A percentile compares a stretch with the other conserved stretches of the same genome.
Evolutionary conservation across 2,888 invertebrate species (phyloP).

Genomic region (Megastigmus dorsalis): DNA sequence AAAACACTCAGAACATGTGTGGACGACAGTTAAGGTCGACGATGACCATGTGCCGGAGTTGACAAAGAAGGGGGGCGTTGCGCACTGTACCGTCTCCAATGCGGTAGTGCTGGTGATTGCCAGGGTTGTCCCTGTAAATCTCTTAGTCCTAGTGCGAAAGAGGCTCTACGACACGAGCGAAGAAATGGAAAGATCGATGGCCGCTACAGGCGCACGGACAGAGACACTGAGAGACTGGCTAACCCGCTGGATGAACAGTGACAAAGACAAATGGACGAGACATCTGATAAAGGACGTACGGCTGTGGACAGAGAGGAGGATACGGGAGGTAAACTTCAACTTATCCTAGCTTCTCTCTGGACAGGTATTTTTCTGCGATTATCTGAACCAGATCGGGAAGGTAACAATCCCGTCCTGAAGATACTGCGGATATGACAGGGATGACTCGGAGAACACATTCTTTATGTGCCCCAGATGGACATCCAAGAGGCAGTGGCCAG

Average conservation of each 20-base stretch:
- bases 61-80: slow-evolving; percentile 37
- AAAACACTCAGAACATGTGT: background rate
- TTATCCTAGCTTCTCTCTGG: background rate
- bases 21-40: background rate
- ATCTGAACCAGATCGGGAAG: too few species aligned
- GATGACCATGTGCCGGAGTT: background rate
- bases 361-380: background rate
- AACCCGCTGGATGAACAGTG: too few species aligned
- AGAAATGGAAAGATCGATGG: background rate
- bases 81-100: slow-evolving; percentile 56
- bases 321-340: background rate
- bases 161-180: background rate
- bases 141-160: slow-evolving; percentile 36
- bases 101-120: slow-evolving; percentile 54
- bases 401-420: too few species aligned
- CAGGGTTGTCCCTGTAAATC: slow-evolving; percentile 53
- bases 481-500: too few species aligned
- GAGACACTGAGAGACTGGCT: background rate
- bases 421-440: too few species aligned
- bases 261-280: too few species aligned
- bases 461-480: too few species aligned
- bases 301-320: too few species aligned
- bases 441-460: too few species aligned
- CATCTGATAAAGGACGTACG: too few species aligned
- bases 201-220: background rate